Base-by-base conservation (phyloP, 2,113 vertebrate species). In the Monarcha castaneiventris region DNA sequence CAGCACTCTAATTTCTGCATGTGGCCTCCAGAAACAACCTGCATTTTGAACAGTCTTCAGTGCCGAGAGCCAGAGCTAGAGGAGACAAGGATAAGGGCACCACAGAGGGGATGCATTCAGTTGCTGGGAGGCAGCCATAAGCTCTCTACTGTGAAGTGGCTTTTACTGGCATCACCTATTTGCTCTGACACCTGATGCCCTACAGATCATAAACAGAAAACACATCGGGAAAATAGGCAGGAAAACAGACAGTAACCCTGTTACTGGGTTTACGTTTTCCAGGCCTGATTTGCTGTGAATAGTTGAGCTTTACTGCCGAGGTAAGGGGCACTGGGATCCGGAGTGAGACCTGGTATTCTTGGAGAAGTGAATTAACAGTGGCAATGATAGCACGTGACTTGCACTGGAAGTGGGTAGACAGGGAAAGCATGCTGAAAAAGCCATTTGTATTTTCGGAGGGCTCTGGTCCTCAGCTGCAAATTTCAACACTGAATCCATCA, bases 91-190 rank as follows among this genome's bases (percentile, higher is more conserved):
- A 79, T 95, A 96, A 96, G 87, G 78, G 82, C 59, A 84, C 73
- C 76, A 95, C 84, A 95, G 95, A 96, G 88, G 48, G 49, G 62
- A 55, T 89, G 78, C 87, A 72, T 89, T 96, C 84, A 88, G 48
- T 9, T 86, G 69, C 93, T 91, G 87, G 69, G 96, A 92, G 59
- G 59, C 92, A 94, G 95, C 93, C 95, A 93, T 1, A 25, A 93
- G 76, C 68, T 90, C 64, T 95, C 76, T 39, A 12, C 90, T 95
- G 52, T 94, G 85, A 95, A 93, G 79, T 86, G 87, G 89, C 86
- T 96, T 94, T 96, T 96, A 88, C 90, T 97, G 97, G 94, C 96
- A 95, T 79, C 68, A 74, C 76, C 69, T 80, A 39, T 66, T 89
- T 85, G 67, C 76, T 95, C 80, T 84, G 89, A 94, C 90, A 84